Percentiles rank a stretch among this genome's conserved stretches.
Conservation (phyloP, 2,888 invertebrate genomes). For the Stratiomys singularior region DNA sequence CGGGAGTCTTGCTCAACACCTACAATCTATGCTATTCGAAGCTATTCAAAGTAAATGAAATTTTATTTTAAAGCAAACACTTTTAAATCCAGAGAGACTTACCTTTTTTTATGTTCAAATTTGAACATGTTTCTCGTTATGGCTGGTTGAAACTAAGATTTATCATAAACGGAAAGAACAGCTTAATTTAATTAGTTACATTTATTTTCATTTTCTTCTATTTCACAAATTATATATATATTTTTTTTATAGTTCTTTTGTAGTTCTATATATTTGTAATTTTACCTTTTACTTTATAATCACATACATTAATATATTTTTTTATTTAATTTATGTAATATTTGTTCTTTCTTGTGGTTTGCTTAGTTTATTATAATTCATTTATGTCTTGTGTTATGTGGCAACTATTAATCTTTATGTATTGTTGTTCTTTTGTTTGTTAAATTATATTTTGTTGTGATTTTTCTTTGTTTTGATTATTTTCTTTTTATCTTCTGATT, state of each 20-base stretch:
- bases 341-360: slow-evolving; percentile 41
- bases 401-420: slow-evolving; percentile 35
- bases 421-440: slow-evolving; percentile 36
- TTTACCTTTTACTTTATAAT: slow-evolving; percentile 42
- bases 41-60: too few relatives aligned
- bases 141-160: too few relatives aligned
- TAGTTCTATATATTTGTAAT: slow-evolving; percentile 45
- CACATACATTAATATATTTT: slow-evolving; percentile 46
- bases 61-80: too few relatives aligned
- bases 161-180: not conserved
- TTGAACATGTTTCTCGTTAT: too few relatives aligned
- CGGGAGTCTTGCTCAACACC: too few relatives aligned
- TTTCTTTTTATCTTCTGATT: slow-evolving; percentile 26
- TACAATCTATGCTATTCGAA: too few relatives aligned
- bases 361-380: slow-evolving; percentile 5
- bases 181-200: slow-evolving; percentile 48
- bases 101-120: too few relatives aligned
- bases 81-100: too few relatives aligned
- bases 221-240: slow-evolving; percentile 46
- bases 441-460: slow-evolving; percentile 26
- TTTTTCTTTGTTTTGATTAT: slow-evolving; percentile 12
- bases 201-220: slow-evolving; percentile 46
- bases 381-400: slow-evolving; percentile 25
- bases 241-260: slow-evolving; percentile 38
- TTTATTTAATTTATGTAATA: slow-evolving; percentile 30